phyloP scores from a whole-genome alignment of 53 echinoderm and acorn worm species.

The Actinopyga echinites region DNA sequence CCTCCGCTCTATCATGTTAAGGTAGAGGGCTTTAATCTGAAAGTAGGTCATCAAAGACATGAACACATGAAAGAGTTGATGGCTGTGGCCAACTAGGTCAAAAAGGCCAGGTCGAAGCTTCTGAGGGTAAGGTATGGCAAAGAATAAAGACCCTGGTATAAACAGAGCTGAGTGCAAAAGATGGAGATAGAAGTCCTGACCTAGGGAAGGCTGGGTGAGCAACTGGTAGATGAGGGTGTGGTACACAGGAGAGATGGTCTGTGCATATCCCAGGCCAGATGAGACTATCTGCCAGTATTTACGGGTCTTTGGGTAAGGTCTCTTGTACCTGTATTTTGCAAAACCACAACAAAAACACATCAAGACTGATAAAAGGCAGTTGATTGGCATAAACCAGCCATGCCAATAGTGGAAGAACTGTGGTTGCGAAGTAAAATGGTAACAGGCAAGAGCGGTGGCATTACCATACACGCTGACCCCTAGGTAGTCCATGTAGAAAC shows the following conservation, averaged over 20 bases:
- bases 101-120: constrained; percentile 76
- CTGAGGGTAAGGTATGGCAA: constrained; percentile 84
- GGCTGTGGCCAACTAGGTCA: constrained; percentile 87
- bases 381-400: constrained; percentile 61
- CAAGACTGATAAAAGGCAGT: constrained; percentile 58
- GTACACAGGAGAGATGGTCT: constrained; percentile 69
- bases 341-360: constrained; percentile 84
- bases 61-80: constrained; percentile 88
- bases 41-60: constrained; percentile 75
- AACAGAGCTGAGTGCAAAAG: constrained; percentile 64
- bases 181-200: constrained; percentile 69
- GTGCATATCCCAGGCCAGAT: constrained; percentile 68
- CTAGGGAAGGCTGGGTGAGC: constrained; percentile 41
- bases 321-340: constrained; percentile 86
- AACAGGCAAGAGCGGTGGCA: constrained; percentile 70
- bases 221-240: constrained; percentile 60
- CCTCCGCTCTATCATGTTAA: constrained; percentile 62
- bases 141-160: constrained; percentile 76
- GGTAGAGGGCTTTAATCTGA: constrained; percentile 74
- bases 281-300: constrained; percentile 92
- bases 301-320: constrained; percentile 80
- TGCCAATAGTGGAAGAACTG: constrained; percentile 52
- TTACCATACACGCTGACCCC: constrained; percentile 85
- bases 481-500: constrained; percentile 92
- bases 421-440: constrained; percentile 69